A percentile compares a stretch with the other conserved stretches of the same genome.
phyloP scores from a whole-genome alignment of 1,140 invertebrate species.

The Coenobita brevimanus region DNA sequence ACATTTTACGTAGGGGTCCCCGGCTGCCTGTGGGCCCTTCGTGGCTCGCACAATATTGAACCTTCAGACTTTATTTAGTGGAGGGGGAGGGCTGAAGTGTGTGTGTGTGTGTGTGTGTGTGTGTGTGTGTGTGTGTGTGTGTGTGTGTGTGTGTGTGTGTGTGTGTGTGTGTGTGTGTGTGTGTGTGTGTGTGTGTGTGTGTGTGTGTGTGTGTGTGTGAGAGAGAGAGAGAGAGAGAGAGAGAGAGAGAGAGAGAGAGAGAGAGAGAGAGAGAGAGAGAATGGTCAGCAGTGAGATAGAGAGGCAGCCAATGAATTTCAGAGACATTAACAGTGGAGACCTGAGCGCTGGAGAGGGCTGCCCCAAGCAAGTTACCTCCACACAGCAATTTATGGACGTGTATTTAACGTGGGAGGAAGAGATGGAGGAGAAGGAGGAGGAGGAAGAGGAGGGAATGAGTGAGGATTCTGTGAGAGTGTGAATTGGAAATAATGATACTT shows the following conservation, averaged over 20 bases:
- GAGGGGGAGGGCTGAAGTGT: neutral
- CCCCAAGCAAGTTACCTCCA: no score
- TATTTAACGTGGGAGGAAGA: neutral
- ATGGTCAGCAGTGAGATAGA: slow-evolving; percentile 1
- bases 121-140: neutral
- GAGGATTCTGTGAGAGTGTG: neutral
- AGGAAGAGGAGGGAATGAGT: neutral
- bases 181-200: slow-evolving; percentile 22
- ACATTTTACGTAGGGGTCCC: slow-evolving; percentile 2
- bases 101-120: neutral
- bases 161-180: neutral
- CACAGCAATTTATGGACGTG: no score
- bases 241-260: slow-evolving; percentile 8
- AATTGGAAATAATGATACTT: no score
- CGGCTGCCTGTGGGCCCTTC: neutral
- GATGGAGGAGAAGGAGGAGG: neutral
- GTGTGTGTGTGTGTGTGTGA: neutral
- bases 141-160: neutral
- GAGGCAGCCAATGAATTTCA: neutral
- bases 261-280: neutral
- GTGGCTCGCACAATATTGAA: neutral
- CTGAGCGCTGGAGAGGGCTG: no score
- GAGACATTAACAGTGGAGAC: no score
- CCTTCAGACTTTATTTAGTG: no score
- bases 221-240: slow-evolving; percentile 2